Evolutionary conservation across 2,888 invertebrate species (phyloP), one percentile per base, ranked within the genome.

Genomic region (Drosophila hamatofila): DNA sequence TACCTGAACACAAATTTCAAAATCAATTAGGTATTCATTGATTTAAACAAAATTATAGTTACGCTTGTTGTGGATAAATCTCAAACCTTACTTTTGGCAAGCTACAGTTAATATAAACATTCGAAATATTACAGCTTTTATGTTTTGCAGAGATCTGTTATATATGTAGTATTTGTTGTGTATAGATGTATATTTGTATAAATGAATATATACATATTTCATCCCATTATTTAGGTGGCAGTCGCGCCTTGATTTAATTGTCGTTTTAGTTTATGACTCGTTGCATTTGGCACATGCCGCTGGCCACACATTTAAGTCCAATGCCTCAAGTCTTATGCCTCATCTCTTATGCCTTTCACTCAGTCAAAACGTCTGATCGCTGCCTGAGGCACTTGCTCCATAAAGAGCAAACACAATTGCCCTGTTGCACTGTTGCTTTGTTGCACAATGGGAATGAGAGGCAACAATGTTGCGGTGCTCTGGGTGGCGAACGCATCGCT

Each of bases 211-310:
- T 14, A 2, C 6, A 21, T 33, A 27, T 48, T 3, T 12, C 25
- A 48, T 11, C 7, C 14, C 35, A 35, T 35, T 37, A 33, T 25
- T 23, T 39, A 39, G 25, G 39, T 35, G 39, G 39, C n/a, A 54
- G 25, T 86, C 76, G 75, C 35, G 72, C 76, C 70, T 76, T 75
- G 69, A 72, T 73, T 81, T 91, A 81, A 83, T 91, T 90, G 82
- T 91, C 75, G 85, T 66, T 82, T 75, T 78, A 68, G 74, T 82
- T 80, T 80, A 89, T 88, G 89, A 82, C 65, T 80, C 90, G 89
- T 83, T 83, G 70, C 66, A 84, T 84, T 88, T 80, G 80, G 81
- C 78, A 84, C 52, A 54, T 25, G 30, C 49, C 30, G n/a, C 11
- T n/a, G 16, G 48, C 14, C 21, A 33, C 14, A 18, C 51, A 23